Base-by-base conservation (phyloP, 2,888 invertebrate genomes). In the Mycalesis mineus region DNA sequence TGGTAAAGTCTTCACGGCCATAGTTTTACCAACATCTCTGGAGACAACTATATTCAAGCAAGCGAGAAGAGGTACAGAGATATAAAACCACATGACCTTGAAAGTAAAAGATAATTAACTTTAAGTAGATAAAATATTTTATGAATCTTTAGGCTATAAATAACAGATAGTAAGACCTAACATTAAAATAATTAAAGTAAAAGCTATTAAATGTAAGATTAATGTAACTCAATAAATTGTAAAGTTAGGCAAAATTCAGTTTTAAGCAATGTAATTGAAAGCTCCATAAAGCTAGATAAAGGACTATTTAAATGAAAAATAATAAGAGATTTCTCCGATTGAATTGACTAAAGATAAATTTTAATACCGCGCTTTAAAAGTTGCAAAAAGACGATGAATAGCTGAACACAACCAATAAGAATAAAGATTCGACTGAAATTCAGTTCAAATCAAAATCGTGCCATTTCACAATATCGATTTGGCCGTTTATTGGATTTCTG, bases 381-480 rank as follows among this genome's bases (percentile, higher is more conserved):
- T 60, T 52, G 49, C 42, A 29, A 47, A 57, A 40, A 45, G 55
- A 33, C 55, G 53, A 33, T 13, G 60, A 61, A 67, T 65, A 58
- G 60, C 52, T 62, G 48, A 65, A 64, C 56, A 63, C 58, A 52
- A 51, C 50, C 60, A 57, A 52, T 45, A 57, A 55, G 60, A 62
- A 74, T 75, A 75, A 75, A 75, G 65, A 69, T 68, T 69, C 65
- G 72, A 75, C 79, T 78, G 74, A 73, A 77, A 78, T 77, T 74
- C 70, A 62, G 64, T 61, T 64, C 68, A 75, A 85, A 82, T 80
- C 78, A 75, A 83, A 82, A 79, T 70, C 68, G 61, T 71, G 68
- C 67, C 68, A 76, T 84, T 87, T 80, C 78, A 72, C 73, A 85
- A 88, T 74, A 77, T 78, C 77, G 71, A 75, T 81, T 82, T 71